Evolutionary conservation across 2,113 vertebrate species (phyloP).

Genomic region (Chamaea fasciata): DNA sequence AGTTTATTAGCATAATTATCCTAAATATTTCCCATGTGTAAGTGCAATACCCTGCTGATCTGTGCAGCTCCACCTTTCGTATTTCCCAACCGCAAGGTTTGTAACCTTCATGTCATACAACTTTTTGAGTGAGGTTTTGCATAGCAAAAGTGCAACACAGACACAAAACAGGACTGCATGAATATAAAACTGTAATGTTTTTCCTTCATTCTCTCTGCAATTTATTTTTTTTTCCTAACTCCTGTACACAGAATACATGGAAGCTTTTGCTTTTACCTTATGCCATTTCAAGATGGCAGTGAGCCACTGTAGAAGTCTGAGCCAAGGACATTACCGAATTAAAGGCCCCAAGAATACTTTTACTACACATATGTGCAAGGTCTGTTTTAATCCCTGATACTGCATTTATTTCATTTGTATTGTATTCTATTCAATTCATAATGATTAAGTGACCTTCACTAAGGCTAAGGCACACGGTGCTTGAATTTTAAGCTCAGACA

Average conservation of each 20-base stretch:
- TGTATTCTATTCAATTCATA: conserved; percentile 13
- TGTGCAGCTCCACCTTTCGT: neutral
- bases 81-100: neutral
- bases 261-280: conserved; percentile 5
- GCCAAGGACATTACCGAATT: conserved; percentile 16
- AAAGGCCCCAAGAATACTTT: conserved; percentile 14
- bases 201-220: neutral
- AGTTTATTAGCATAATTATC: neutral
- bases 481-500: conserved; percentile 1
- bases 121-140: neutral
- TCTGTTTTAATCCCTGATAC: conserved; percentile 18
- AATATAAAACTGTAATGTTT: neutral
- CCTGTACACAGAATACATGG: neutral
- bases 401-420: conserved; percentile 13
- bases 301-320: neutral
- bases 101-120: neutral
- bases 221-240: neutral
- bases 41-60: neutral
- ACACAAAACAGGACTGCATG: neutral
- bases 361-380: neutral
- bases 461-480: neutral
- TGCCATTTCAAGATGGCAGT: conserved; percentile 13
- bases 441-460: conserved; percentile 1
- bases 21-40: neutral
- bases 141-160: neutral